phyloP scores from a whole-genome alignment of 1,140 invertebrate species.

The Wasmannia auropunctata region DNA sequence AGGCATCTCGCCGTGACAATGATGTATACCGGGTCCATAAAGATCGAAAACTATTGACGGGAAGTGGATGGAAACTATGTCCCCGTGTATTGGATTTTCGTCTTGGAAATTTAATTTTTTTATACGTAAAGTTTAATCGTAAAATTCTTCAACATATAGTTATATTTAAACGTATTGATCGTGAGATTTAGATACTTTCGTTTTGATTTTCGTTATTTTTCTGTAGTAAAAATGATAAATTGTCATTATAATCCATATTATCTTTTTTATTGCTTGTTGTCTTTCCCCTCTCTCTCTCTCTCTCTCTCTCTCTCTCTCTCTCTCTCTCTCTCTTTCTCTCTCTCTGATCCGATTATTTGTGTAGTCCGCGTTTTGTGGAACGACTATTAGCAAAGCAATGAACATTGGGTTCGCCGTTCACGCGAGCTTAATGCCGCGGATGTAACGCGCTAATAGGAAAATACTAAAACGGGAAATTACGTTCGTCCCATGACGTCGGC shows the following conservation, averaged over 20 bases:
- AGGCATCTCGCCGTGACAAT: constrained; percentile 37
- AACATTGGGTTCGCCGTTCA: background rate
- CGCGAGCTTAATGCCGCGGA: constrained; percentile 4
- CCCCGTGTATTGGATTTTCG: background rate
- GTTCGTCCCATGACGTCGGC: constrained; percentile 55
- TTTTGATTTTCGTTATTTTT: background rate
- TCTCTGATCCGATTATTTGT: background rate
- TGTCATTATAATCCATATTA: background rate
- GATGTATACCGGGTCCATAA: background rate
- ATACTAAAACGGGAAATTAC: constrained; percentile 74
- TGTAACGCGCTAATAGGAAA: constrained; percentile 69
- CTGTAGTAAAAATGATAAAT: background rate
- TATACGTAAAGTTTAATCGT: too few relatives aligned
- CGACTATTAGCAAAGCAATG: constrained; percentile 26
- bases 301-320: background rate
- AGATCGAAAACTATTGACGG: constrained; percentile 20
- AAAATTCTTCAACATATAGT: too few relatives aligned
- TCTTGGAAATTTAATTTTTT: background rate
- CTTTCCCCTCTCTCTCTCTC: background rate
- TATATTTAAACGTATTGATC: too few relatives aligned
- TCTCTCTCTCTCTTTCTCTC: background rate
- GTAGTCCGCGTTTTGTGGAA: background rate
- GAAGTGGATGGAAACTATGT: background rate
- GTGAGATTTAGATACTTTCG: too few relatives aligned
- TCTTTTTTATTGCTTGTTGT: background rate